Base-by-base conservation (phyloP, 2,113 vertebrate genomes). In the Crocuta crocuta region DNA sequence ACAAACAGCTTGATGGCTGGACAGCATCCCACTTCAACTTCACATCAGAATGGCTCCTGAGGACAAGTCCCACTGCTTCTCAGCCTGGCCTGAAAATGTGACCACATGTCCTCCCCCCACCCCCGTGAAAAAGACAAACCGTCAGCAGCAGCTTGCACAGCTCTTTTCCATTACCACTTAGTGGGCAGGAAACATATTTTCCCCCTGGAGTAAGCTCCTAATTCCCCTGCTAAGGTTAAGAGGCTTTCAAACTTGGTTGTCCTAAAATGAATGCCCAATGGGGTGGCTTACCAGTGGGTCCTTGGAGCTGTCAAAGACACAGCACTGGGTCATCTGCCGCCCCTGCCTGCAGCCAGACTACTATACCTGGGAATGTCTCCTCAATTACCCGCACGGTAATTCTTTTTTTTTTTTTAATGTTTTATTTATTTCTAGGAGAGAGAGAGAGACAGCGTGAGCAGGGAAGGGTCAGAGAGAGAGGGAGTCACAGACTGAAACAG, bases 101-200 rank as follows among this genome's bases (percentile, higher is more conserved):
- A 96, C 97, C 97, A 88, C 97, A 96, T 92, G 24, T 39, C 39
- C 39, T 39, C 39, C 39, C 39, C 39, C 39, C 39, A 39, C 94
- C 83, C 96, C 96, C 74, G 79, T 0, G 6, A 71, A 71, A 95
- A 66, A 90, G 87, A 71, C 93, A 93, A 79, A 70, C 66, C 88
- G 74, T 95, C 83, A 53, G 88, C 92, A 93, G 85, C 23, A 63
- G 63, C 73, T 39, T 21, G 11, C 23, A 55, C 93, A 91, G 95
- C 35, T 80, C 96, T 96, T 96, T 97, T 85, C 97, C 97, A 94
- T 97, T 88, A 94, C 97, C 96, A 94, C 87, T 97, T 92, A 65
- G 87, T 74, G 87, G 90, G 92, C 79, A 88, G 70, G 55, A 81
- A 78, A 90, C 94, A 93, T 83, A 92, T 76, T 87, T 79, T 76